A percentile compares a stretch with the other conserved stretches of the same genome.
These are phyloP conservation scores for Sebastes paucispinis DNA, from an alignment of 2,797 vertebrate species.

Conservation along the genomic window DNA sequence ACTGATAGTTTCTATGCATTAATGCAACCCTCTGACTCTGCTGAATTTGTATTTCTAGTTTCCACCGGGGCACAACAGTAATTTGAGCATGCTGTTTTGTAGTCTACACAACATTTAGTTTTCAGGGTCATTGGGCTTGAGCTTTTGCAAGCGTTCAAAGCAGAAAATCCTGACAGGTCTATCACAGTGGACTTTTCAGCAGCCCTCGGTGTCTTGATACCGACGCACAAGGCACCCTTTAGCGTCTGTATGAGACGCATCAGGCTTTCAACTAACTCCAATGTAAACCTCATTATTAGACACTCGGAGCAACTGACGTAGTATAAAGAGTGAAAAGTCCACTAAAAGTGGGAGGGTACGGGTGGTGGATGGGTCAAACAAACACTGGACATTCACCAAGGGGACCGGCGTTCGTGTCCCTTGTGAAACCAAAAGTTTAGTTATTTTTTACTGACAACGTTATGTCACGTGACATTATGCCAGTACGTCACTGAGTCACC, in stretches of 20 bases:
- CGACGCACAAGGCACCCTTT: too few relatives aligned
- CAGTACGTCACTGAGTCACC: too few relatives aligned
- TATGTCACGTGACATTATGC: too few relatives aligned
- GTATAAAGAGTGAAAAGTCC: not conserved
- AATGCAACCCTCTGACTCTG: constrained; percentile 18
- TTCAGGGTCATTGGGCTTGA: constrained; percentile 1
- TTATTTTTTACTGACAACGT: too few relatives aligned
- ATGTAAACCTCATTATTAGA: not conserved
- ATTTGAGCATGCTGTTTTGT: constrained; percentile 30
- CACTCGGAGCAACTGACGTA: not conserved
- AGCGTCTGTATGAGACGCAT: too few relatives aligned
- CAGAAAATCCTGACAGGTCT: not conserved
- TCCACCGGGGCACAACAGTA: not conserved
- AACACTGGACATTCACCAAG: not conserved
- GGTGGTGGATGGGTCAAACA: not conserved
- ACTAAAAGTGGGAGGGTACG: not conserved
- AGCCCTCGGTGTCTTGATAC: too few relatives aligned
- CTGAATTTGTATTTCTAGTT: constrained; percentile 13
- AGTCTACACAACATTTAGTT: constrained; percentile 6
- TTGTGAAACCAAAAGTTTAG: too few relatives aligned
- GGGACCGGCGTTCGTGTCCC: too few relatives aligned
- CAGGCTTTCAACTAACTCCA: not conserved
- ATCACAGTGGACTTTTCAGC: not conserved
- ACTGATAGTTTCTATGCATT: constrained; percentile 23
- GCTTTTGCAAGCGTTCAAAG: not conserved